These are phyloP conservation scores for Hylyphantes graminicola DNA, from an alignment of 1,140 invertebrate genomes.

Conservation along the genomic window DNA sequence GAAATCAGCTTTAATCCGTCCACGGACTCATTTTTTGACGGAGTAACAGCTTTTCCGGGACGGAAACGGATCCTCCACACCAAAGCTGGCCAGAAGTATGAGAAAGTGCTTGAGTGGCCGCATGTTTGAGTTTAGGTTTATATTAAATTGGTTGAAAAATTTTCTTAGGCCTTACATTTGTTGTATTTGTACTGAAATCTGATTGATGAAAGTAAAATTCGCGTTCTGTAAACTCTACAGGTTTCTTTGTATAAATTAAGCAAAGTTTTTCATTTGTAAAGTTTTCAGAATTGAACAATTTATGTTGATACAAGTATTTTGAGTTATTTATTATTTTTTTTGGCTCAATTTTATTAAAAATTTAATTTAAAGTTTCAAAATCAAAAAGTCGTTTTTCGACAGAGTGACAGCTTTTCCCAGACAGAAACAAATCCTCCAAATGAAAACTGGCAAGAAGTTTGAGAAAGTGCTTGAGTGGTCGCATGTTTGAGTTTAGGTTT, in stretches of 20 bases:
- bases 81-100: slow-evolving; percentile 46
- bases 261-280: no score
- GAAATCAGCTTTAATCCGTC: slow-evolving; percentile 61
- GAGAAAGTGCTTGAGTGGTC: slow-evolving; percentile 50
- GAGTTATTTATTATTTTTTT: no score
- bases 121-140: slow-evolving; percentile 17
- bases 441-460: slow-evolving; percentile 46
- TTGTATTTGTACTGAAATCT: no score
- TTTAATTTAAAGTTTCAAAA: no score
- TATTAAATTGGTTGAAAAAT: no score
- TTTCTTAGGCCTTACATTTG: no score
- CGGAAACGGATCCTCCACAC: slow-evolving; percentile 41
- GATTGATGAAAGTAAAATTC: no score
- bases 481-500: slow-evolving; percentile 32
- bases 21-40: slow-evolving; percentile 62
- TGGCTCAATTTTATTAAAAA: no score
- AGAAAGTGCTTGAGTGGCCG: slow-evolving; percentile 48
- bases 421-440: slow-evolving; percentile 31
- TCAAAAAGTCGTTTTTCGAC: slow-evolving; percentile 57
- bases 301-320: no score
- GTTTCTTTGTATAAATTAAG: no score
- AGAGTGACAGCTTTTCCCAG: slow-evolving; percentile 61
- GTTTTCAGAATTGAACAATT: no score
- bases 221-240: no score
- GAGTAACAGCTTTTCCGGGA: slow-evolving; percentile 60